A percentile compares a stretch with the other conserved stretches of the same genome.
phyloP scores from a whole-genome alignment of 1,140 invertebrate species.

The Tetramorium simillimum region DNA sequence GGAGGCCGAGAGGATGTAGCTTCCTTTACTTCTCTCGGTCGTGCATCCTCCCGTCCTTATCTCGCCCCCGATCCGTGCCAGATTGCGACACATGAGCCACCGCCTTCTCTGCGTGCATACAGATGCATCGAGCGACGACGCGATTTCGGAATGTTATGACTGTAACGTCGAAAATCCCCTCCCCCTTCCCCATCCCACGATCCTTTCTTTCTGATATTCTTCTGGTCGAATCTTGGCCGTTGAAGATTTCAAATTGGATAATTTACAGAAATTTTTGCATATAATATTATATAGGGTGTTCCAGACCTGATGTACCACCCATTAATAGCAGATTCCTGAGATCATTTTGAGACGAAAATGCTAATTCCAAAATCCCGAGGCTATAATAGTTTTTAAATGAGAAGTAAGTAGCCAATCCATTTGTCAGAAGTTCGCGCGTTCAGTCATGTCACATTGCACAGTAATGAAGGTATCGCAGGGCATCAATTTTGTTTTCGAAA shows the following conservation, averaged over 20 bases:
- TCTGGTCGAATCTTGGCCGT: background rate
- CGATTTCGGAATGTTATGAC: conserved; percentile 8
- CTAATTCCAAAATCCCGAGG: no score
- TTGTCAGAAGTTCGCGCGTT: no score
- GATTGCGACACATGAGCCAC: conserved; percentile 23
- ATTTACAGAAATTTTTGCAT: background rate
- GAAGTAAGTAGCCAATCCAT: no score
- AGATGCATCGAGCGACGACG: conserved; percentile 6
- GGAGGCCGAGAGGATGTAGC: background rate
- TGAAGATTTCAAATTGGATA: background rate
- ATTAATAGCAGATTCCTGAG: no score
- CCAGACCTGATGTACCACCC: no score
- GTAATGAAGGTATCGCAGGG: no score
- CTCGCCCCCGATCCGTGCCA: conserved; percentile 15
- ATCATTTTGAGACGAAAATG: no score
- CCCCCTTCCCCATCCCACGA: background rate
- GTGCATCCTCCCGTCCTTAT: conserved; percentile 11
- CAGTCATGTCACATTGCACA: no score
- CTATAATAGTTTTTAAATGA: no score
- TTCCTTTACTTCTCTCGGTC: conserved; percentile 13
- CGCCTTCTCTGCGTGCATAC: background rate
- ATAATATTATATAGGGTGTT: background rate
- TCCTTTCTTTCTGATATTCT: conserved; percentile 4
- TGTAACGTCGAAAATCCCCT: conserved; percentile 20
- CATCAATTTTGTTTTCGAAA: no score